These are phyloP conservation scores for Nomada fabriciana DNA, from an alignment of 2,888 invertebrate genomes.

Conservation along the genomic window DNA sequence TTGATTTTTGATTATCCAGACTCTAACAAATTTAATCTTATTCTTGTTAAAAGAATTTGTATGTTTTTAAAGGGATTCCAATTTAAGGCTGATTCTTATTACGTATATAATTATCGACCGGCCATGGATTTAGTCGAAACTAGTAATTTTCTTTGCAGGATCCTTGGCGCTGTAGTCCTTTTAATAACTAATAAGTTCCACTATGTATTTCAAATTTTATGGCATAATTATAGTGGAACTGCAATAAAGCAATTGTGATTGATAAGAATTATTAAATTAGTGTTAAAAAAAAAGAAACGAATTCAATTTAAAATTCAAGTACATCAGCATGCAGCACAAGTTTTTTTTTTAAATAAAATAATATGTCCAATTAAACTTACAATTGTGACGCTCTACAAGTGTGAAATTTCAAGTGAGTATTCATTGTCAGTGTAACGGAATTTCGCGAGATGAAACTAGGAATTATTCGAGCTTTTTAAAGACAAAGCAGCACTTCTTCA, in stretches of 20 bases:
- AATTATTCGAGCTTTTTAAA: conserved; percentile 37
- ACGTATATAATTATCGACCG: not conserved
- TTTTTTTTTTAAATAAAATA: conserved; percentile 1
- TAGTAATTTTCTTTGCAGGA: conserved; percentile 4
- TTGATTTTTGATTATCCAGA: not conserved
- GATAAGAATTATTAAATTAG: not conserved
- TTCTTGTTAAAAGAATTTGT: not conserved
- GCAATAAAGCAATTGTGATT: not conserved
- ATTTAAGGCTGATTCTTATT: conserved; percentile 5
- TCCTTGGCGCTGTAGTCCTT: not conserved
- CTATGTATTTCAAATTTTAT: not conserved
- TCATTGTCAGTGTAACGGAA: conserved; percentile 28
- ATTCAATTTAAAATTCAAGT: not conserved
- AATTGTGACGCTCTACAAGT: conserved; percentile 5
- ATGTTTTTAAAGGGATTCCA: not conserved
- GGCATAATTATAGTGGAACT: not conserved
- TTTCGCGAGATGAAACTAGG: conserved; percentile 10
- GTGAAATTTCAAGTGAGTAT: conserved; percentile 12
- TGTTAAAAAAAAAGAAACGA: not conserved
- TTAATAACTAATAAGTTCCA: not conserved
- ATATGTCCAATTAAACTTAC: conserved; percentile 38
- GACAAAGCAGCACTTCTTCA: conserved; percentile 18
- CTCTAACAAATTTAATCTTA: not conserved
- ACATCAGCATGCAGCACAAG: too few relatives aligned
- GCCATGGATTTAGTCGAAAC: not conserved